These are phyloP conservation scores for Balaenoptera acutorostrata DNA, from an alignment of 2,113 vertebrate genomes.

Conservation along the genomic window DNA sequence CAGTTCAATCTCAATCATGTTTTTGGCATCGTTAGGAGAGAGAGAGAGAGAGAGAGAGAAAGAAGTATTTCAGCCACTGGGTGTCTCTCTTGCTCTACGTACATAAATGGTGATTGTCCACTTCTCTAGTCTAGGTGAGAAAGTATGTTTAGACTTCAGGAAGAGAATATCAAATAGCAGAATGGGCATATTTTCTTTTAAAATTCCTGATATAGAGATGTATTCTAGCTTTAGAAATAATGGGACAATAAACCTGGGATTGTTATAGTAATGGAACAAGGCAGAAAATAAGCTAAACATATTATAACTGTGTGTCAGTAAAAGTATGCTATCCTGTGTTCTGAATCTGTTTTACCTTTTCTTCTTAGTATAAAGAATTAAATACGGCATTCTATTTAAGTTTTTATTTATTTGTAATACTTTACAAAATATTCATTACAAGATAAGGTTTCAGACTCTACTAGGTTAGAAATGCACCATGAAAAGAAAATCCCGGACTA, in stretches of 20 bases:
- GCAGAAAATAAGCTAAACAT: not conserved
- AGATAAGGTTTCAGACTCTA: not conserved
- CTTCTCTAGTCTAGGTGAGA: not conserved
- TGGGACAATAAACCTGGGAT: not conserved
- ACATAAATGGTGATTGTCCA: accelerated
- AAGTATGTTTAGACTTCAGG: not conserved
- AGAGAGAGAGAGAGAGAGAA: not conserved
- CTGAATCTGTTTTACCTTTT: not conserved
- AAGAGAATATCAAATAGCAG: not conserved
- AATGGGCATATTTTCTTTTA: not conserved
- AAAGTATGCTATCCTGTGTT: not conserved
- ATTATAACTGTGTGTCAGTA: not conserved
- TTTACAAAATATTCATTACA: not conserved
- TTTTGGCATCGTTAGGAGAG: not conserved
- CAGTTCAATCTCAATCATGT: not conserved
- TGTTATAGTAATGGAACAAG: not conserved
- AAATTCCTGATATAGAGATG: not conserved
- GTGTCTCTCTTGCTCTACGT: conserved; percentile 74
- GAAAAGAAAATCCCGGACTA: conserved; percentile 38
- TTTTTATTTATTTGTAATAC: not conserved
- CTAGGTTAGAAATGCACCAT: not conserved
- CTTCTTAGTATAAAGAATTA: conserved; percentile 10
- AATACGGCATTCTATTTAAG: not conserved
- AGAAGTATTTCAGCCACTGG: conserved; percentile 71
- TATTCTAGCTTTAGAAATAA: not conserved